Evolutionary conservation across 37 sponge, comb jelly and placozoan genomes (phyloP), one percentile per base, ranked within the genome.

Genomic region (Tethya wilhelma): DNA sequence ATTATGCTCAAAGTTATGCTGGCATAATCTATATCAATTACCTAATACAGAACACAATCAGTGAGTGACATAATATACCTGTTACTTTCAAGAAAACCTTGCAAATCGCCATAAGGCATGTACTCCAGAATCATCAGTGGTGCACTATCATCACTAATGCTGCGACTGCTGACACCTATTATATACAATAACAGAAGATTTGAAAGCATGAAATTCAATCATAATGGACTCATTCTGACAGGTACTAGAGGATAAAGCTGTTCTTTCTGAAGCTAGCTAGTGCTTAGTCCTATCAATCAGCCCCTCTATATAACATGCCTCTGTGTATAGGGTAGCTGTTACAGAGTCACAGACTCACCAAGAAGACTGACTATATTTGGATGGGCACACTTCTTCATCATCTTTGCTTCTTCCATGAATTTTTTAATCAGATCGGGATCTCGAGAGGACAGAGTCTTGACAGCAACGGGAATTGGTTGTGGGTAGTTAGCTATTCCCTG

Each of bases 41-140:
- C n/a, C n/a, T n/a, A n/a, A n/a, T n/a, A n/a, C n/a, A n/a, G n/a
- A n/a, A n/a, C n/a, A n/a, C n/a, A n/a, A n/a, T n/a, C n/a, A n/a
- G n/a, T n/a, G n/a, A n/a, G n/a, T n/a, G n/a, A n/a, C n/a, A n/a
- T n/a, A n/a, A n/a, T 6, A 11, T 66, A 89, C 90, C 59, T 83
- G 68, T 89, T 34, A 28, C 38, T 56, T 29, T 36, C 26, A 17
- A 89, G 67, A 56, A 89, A 89, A 30, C 33, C 9, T 31, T 78
- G 74, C 19, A 89, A 75, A 56, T 89, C 90, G 28, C 90, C 90
- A 73, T 74, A 89, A 3, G 74, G 85, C 90, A 89, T 89, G 38
- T 79, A 79, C 75, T 89, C 90, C 49, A 89, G 70, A 33, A 89
- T 89, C 90, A 89, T 89, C 56, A 89, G 74, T 40, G 90, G 90